A percentile compares a stretch with the other conserved stretches of the same genome.
Conservation (phyloP, 2,113 vertebrate genomes). For the Podiceps cristatus region DNA sequence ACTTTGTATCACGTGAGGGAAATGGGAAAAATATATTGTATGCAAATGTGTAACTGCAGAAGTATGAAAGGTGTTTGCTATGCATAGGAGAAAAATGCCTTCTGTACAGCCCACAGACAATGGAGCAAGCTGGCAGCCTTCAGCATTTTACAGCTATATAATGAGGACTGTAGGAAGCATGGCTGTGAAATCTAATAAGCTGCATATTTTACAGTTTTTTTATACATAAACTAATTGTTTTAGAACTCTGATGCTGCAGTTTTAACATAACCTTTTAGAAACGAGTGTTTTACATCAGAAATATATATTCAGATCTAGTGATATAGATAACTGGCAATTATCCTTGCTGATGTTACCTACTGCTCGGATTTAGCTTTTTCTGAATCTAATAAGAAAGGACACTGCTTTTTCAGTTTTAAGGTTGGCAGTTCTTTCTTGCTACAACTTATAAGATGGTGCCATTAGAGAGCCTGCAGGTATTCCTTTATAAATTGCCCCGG, state of each 20-base stretch:
- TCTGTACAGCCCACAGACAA: background rate
- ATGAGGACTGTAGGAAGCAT: conserved; percentile 36
- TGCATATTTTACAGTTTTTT: background rate
- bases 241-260: background rate
- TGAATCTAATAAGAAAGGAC: background rate
- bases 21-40: background rate
- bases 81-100: conserved; percentile 18
- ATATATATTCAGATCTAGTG: background rate
- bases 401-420: background rate
- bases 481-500: conserved; percentile 13
- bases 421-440: conserved; percentile 11
- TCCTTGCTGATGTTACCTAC: background rate
- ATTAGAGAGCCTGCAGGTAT: background rate
- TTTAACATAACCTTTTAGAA: background rate
- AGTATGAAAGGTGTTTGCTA: conserved; percentile 30
- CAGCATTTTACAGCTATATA: conserved; percentile 29
- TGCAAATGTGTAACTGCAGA: conserved; percentile 37
- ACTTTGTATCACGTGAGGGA: background rate
- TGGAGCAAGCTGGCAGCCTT: background rate
- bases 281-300: background rate
- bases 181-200: conserved; percentile 55
- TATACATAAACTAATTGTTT: conserved; percentile 50
- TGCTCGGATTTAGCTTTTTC: background rate
- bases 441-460: conserved; percentile 9
- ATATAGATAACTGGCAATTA: background rate